A percentile compares a stretch with the other conserved stretches of the same genome.
Conservation (phyloP, 2,888 invertebrate genomes). For the Clistopyga incitator region DNA sequence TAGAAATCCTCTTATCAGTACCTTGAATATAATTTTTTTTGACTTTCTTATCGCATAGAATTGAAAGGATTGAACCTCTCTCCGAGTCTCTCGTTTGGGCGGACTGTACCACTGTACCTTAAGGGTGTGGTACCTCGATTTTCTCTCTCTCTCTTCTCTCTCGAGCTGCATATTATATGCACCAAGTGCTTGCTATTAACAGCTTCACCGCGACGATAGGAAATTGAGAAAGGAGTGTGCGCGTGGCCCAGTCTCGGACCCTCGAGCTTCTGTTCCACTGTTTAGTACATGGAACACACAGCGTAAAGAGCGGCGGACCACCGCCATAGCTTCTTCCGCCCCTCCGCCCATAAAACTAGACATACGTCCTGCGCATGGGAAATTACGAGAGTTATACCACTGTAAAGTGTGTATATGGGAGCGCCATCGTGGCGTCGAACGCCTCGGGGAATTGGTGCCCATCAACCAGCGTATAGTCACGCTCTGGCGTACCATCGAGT, state of each 20-base stretch:
- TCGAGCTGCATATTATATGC: constrained; percentile 14
- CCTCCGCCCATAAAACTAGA: constrained; percentile 49
- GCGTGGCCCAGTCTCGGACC: constrained; percentile 45
- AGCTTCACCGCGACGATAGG: constrained; percentile 39
- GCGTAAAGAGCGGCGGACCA: constrained; percentile 37
- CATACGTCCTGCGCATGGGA: constrained; percentile 76
- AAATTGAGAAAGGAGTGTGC: constrained; percentile 47
- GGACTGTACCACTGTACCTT: too few relatives aligned
- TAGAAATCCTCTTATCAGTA: too few relatives aligned
- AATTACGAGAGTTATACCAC: constrained; percentile 69
- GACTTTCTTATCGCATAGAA: too few relatives aligned
- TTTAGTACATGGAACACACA: constrained; percentile 1
- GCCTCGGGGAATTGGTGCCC: constrained; percentile 77
- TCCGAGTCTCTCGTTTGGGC: too few relatives aligned
- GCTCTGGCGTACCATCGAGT: constrained; percentile 54
- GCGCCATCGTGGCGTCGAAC: constrained; percentile 60
- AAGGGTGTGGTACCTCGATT: constrained; percentile 46
- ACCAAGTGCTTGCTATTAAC: constrained; percentile 39
- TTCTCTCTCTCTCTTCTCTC: too few relatives aligned
- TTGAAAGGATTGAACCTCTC: too few relatives aligned
- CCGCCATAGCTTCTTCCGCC: constrained; percentile 14
- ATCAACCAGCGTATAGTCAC: constrained; percentile 31
- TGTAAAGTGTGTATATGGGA: constrained; percentile 52
- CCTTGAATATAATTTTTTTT: too few relatives aligned
- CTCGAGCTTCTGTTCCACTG: constrained; percentile 34